These are phyloP conservation scores for Halcyon smyrnensis DNA, from an alignment of 2,797 vertebrate species.

Conservation along the genomic window DNA sequence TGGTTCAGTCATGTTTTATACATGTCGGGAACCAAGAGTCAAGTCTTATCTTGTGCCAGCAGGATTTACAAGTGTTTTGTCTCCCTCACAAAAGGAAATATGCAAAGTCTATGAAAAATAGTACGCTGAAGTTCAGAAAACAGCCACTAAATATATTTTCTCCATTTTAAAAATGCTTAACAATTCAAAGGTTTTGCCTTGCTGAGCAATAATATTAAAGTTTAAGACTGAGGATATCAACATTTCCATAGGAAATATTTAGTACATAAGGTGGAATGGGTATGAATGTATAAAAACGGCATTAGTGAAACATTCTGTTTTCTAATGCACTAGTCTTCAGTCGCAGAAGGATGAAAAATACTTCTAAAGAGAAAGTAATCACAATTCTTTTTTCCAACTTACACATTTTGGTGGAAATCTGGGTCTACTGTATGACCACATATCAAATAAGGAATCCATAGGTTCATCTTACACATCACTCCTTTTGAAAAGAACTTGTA, in stretches of 20 bases:
- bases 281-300: neutral
- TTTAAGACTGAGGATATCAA: neutral
- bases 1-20: neutral
- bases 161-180: neutral
- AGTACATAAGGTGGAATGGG: neutral
- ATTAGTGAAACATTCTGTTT: neutral
- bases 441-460: neutral
- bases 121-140: neutral
- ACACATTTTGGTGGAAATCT: neutral
- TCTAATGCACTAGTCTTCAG: neutral
- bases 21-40: neutral
- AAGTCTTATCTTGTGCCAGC: neutral
- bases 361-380: neutral
- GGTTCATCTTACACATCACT: neutral
- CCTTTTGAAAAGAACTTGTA: neutral
- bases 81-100: neutral
- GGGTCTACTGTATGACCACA: neutral
- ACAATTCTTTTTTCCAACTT: neutral
- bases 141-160: neutral
- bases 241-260: neutral
- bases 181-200: neutral
- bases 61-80: neutral
- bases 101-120: neutral
- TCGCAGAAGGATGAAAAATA: neutral
- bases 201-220: neutral